These are phyloP conservation scores for Drosophila lacteicornis DNA, from an alignment of 1,140 invertebrate genomes.

Conservation along the genomic window DNA sequence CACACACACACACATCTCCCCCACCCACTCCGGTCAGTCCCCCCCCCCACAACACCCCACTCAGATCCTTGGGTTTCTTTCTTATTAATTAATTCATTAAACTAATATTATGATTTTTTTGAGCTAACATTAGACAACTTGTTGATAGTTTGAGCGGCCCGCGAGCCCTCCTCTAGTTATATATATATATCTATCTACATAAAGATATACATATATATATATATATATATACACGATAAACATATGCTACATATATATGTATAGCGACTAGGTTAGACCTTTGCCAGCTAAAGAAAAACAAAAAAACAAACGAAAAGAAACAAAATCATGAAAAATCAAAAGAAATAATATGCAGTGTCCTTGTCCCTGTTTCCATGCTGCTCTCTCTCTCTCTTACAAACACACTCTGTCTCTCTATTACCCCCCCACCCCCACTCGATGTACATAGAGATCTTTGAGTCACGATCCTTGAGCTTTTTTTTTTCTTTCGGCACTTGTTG, in stretches of 20 bases:
- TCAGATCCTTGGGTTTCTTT: conserved; percentile 41
- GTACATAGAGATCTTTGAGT: conserved; percentile 41
- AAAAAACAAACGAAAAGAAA: not conserved
- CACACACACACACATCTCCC: not conserved
- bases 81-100: conserved; percentile 38
- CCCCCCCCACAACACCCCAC: conserved; percentile 8
- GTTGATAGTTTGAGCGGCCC: conserved; percentile 68
- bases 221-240: conserved; percentile 39
- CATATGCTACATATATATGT: conserved; percentile 27
- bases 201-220: conserved; percentile 32
- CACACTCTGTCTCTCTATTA: not conserved
- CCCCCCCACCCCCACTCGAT: conserved; percentile 6
- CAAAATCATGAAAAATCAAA: conserved; percentile 9
- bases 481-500: conserved; percentile 23
- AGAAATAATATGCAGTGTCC: not conserved
- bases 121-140: conserved; percentile 62
- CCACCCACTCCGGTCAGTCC: not conserved
- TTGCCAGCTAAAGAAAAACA: conserved; percentile 15
- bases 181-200: conserved; percentile 25
- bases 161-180: conserved; percentile 59
- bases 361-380: conserved; percentile 1
- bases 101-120: conserved; percentile 55
- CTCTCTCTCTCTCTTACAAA: conserved; percentile 1
- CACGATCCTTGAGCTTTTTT: conserved; percentile 1
- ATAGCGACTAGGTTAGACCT: conserved; percentile 34